A percentile compares a stretch with the other conserved stretches of the same genome.
phyloP scores from a whole-genome alignment of 2,113 vertebrate genomes.

The Otocyon megalotis region DNA sequence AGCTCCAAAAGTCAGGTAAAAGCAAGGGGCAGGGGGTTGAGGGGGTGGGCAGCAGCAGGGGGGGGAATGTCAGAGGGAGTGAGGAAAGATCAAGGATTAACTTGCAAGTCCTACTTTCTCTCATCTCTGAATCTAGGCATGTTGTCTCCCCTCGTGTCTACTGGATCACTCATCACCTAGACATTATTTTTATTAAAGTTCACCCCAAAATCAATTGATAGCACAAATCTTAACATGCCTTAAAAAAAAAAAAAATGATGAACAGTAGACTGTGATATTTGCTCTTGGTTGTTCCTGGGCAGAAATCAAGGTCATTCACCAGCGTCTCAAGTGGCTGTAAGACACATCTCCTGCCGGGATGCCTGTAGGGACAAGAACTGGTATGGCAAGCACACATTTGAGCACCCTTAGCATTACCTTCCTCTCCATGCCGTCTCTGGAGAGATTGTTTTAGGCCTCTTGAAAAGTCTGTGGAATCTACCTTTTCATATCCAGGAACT shows the following conservation, averaged over 20 bases:
- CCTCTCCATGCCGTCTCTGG: not conserved
- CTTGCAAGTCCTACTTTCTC: not conserved
- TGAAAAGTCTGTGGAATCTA: not conserved
- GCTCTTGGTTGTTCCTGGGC: slow-evolving; percentile 1
- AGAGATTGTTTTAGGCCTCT: not conserved
- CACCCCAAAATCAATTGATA: slow-evolving; percentile 4
- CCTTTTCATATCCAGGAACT: not conserved
- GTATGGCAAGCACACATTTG: not conserved
- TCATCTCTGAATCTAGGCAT: not conserved
- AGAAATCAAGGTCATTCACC: not conserved
- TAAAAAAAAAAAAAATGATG: not conserved
- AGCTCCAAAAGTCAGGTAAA: not conserved
- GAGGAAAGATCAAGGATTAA: not conserved
- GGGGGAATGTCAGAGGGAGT: not conserved
- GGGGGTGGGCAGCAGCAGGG: not conserved
- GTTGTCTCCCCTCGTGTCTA: not conserved
- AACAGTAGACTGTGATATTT: not conserved
- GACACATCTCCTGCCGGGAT: not conserved
- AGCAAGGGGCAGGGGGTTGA: not conserved
- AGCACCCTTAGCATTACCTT: not conserved
- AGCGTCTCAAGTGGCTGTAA: not conserved
- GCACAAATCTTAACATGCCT: not conserved
- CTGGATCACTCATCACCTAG: not conserved
- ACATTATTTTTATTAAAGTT: not conserved
- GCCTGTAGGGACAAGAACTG: not conserved